Conservation (phyloP, 2,888 invertebrate genomes). For the Trichogramma dendrolimi region DNA sequence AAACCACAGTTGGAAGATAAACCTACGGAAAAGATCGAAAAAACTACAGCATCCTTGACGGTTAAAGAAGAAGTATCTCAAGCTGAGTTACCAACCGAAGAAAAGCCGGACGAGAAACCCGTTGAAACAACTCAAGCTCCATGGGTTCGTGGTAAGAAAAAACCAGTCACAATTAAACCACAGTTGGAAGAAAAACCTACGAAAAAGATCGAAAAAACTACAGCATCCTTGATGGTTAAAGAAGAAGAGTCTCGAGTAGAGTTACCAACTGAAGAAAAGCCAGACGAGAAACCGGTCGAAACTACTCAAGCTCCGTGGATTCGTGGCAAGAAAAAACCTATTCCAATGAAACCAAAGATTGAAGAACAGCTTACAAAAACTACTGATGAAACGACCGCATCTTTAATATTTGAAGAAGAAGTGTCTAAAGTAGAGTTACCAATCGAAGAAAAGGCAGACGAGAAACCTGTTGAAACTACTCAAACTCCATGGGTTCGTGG, state of each 20-base stretch:
- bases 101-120: conserved; percentile 23
- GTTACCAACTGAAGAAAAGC: conserved; percentile 37
- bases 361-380: conserved; percentile 37
- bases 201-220: conserved; percentile 28
- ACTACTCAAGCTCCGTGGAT: conserved; percentile 37
- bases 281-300: conserved; percentile 31
- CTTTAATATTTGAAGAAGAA: background rate
- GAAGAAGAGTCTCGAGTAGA: conserved; percentile 28
- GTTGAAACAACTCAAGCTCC: conserved; percentile 37
- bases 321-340: conserved; percentile 27
- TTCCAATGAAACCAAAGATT: conserved; percentile 28
- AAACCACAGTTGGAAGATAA: conserved; percentile 30
- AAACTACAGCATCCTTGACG: conserved; percentile 28
- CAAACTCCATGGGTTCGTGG: background rate
- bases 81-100: background rate
- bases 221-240: conserved; percentile 32
- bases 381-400: conserved; percentile 35
- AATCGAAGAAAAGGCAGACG: background rate
- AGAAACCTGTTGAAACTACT: background rate
- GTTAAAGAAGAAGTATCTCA: conserved; percentile 45
- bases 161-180: conserved; percentile 36
- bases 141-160: conserved; percentile 39
- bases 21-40: conserved; percentile 22
- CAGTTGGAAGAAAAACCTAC: conserved; percentile 22
- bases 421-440: background rate